A percentile compares a stretch with the other conserved stretches of the same genome.
phyloP scores from a whole-genome alignment of 2,888 invertebrate genomes.

The Lasioglossum leucozonium region DNA sequence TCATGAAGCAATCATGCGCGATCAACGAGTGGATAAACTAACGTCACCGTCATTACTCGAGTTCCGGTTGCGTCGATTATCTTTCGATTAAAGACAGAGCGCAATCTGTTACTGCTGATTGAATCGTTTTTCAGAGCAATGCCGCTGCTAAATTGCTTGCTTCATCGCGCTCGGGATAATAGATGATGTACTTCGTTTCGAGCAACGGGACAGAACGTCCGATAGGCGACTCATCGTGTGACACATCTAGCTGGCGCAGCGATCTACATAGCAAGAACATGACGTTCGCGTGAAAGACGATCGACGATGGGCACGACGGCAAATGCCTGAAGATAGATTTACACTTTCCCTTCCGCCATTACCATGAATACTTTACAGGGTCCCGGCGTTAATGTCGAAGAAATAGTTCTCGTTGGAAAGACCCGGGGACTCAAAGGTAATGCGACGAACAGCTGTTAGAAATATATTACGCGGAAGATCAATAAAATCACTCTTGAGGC shows the following conservation, averaged over 20 bases:
- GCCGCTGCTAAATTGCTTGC: conserved; percentile 23
- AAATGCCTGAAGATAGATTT: conserved; percentile 34
- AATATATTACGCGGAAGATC: conserved; percentile 14
- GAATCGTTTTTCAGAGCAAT: conserved; percentile 12
- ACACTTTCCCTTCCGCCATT: conserved; percentile 23
- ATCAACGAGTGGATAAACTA: background rate
- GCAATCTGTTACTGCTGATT: conserved; percentile 8
- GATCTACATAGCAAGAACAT: conserved; percentile 31
- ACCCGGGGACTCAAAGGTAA: background rate
- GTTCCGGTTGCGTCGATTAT: conserved; percentile 10
- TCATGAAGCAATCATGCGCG: background rate
- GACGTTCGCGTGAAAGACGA: conserved; percentile 32
- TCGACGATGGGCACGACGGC: conserved; percentile 21
- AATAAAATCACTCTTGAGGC: conserved; percentile 19
- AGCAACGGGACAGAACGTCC: conserved; percentile 20
- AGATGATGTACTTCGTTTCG: conserved; percentile 25
- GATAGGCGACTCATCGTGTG: conserved; percentile 29
- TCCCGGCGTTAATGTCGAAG: conserved; percentile 11
- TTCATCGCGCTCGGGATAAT: conserved; percentile 17
- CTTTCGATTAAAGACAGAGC: background rate
- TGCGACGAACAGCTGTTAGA: conserved; percentile 29
- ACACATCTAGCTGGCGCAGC: conserved; percentile 34
- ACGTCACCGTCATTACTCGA: background rate
- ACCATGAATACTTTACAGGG: conserved; percentile 13
- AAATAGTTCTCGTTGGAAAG: background rate